Percentiles rank a stretch among this genome's conserved stretches.
Evolutionary conservation across 2,797 vertebrate genomes (phyloP).

Genomic region (Coluber constrictor): DNA sequence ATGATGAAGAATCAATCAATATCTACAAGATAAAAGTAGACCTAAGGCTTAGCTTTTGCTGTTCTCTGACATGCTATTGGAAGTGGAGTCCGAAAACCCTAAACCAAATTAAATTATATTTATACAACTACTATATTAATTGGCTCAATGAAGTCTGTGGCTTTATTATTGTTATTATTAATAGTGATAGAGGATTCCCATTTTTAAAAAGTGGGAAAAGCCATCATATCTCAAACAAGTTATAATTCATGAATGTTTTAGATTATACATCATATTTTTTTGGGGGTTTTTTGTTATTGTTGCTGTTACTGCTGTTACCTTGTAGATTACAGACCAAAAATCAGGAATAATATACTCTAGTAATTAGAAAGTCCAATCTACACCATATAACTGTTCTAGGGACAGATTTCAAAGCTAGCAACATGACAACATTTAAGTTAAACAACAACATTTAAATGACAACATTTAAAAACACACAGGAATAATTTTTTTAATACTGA

Average conservation of each 20-base stretch:
- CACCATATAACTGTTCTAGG: background rate
- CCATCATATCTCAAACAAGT: slow-evolving; percentile 31
- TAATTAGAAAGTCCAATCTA: background rate
- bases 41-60: slow-evolving; percentile 33
- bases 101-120: slow-evolving; percentile 34
- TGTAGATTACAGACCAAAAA: slow-evolving; percentile 16
- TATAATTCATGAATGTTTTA: slow-evolving; percentile 12
- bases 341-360: background rate
- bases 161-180: slow-evolving; percentile 22
- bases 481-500: background rate
- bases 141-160: slow-evolving; percentile 27
- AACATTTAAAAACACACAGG: background rate
- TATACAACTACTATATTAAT: slow-evolving; percentile 52
- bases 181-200: slow-evolving; percentile 37
- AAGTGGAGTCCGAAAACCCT: slow-evolving; percentile 50
- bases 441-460: background rate
- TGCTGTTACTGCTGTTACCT: background rate
- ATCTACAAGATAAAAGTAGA: slow-evolving; percentile 8
- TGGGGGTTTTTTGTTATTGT: slow-evolving; percentile 3
- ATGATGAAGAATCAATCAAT: slow-evolving; percentile 29
- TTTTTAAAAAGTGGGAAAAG: slow-evolving; percentile 48
- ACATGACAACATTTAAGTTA: background rate
- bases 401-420: background rate
- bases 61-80: slow-evolving; percentile 48
- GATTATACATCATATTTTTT: background rate